Conservation (phyloP, 1,140 invertebrate species). For the Asobara japonica region DNA sequence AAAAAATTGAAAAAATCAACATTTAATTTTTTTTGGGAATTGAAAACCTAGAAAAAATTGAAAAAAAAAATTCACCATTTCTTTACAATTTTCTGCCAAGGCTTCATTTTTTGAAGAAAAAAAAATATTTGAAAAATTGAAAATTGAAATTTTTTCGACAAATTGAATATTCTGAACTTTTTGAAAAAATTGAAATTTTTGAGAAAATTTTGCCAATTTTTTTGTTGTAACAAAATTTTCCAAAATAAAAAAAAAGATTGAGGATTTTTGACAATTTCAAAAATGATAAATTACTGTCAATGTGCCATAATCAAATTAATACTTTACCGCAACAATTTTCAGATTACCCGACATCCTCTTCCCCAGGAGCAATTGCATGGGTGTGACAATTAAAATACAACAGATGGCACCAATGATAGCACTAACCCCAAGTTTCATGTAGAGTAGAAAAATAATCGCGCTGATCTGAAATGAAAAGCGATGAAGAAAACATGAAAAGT, state of each 20-base stretch:
- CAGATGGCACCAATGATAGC: slow-evolving; percentile 79
- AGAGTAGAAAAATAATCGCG: slow-evolving; percentile 78
- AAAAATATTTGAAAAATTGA: not conserved
- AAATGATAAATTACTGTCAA: no score
- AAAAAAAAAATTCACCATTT: slow-evolving; percentile 4
- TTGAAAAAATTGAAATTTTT: no score
- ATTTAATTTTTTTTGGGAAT: not conserved
- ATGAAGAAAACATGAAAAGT: not conserved
- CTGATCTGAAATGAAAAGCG: slow-evolving; percentile 69
- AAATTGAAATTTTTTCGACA: not conserved
- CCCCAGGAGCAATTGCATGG: slow-evolving; percentile 77
- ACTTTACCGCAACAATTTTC: slow-evolving; percentile 74
- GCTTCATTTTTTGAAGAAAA: not conserved
- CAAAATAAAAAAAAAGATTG: slow-evolving; percentile 3
- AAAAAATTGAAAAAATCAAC: not conserved
- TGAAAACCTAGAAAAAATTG: slow-evolving; percentile 57
- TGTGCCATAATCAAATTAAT: slow-evolving; percentile 19
- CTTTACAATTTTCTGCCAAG: slow-evolving; percentile 1
- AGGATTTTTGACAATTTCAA: no score
- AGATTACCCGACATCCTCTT: slow-evolving; percentile 78
- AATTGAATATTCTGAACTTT: no score
- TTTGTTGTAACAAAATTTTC: no score
- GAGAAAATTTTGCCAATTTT: slow-evolving; percentile 21
- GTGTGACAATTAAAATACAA: slow-evolving; percentile 76
- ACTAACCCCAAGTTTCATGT: slow-evolving; percentile 80